phyloP scores from a whole-genome alignment of 2,113 vertebrate species.

The Rostratula benghalensis region DNA sequence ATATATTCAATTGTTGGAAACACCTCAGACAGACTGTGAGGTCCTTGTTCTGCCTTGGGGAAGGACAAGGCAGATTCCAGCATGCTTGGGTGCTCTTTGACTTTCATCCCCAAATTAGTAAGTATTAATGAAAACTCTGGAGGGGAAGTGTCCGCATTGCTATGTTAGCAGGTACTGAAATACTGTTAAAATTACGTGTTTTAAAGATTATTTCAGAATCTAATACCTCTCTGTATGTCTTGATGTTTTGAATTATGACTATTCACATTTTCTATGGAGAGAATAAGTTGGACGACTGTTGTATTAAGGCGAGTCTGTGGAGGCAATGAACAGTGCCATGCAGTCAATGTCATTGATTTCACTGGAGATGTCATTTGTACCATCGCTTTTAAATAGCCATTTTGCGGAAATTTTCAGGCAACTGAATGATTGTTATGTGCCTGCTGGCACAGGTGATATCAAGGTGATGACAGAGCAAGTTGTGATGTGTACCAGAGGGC shows the following conservation, averaged over 20 bases:
- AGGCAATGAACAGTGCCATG: neutral
- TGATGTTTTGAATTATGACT: neutral
- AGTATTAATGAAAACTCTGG: neutral
- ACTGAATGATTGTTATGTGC: neutral
- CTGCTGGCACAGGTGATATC: neutral
- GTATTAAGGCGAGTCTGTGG: neutral
- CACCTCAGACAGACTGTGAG: neutral
- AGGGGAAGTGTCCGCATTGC: neutral
- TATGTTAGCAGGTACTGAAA: neutral
- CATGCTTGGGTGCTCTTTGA: neutral
- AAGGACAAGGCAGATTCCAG: neutral
- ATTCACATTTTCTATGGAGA: neutral
- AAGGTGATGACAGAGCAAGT: neutral
- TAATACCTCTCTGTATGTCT: neutral
- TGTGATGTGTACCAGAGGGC: neutral
- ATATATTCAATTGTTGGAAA: neutral
- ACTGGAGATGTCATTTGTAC: neutral
- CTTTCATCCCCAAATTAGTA: neutral
- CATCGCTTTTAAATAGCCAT: too few species aligned
- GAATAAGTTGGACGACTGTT: neutral
- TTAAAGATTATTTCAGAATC: neutral
- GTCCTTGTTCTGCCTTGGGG: neutral
- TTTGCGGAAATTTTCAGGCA: neutral
- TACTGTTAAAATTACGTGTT: neutral
- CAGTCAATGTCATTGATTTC: neutral